phyloP scores from a whole-genome alignment of 2,113 vertebrate genomes.

The Ctenodactylus gundi region DNA sequence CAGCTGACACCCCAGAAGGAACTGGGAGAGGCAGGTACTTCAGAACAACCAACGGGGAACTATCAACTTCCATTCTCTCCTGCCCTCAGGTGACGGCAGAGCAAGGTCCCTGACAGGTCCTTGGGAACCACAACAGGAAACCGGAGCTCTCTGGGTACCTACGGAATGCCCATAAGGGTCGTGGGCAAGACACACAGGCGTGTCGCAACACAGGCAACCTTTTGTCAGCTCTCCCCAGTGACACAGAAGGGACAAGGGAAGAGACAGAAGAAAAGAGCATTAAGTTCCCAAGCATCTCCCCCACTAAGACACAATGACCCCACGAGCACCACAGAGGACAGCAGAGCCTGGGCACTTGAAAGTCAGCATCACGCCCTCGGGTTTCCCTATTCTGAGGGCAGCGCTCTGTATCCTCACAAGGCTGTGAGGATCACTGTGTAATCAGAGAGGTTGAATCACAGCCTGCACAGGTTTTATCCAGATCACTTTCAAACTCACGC shows the following conservation, averaged over 20 bases:
- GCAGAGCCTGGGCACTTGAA: background rate
- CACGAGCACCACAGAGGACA: background rate
- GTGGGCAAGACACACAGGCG: background rate
- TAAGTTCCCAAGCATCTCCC: background rate
- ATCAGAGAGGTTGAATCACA: too few relatives aligned
- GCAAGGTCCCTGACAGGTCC: background rate
- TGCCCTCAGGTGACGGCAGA: background rate
- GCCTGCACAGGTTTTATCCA: background rate
- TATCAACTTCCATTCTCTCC: background rate
- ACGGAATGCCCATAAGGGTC: background rate
- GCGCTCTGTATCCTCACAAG: accelerated
- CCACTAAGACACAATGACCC: conserved; percentile 21
- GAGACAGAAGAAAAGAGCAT: background rate
- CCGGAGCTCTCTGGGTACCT: background rate
- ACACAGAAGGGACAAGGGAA: background rate
- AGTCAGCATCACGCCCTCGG: background rate
- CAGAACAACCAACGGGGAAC: conserved; percentile 9
- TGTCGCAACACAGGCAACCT: background rate
- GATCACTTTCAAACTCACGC: too few relatives aligned
- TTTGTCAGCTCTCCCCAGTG: background rate
- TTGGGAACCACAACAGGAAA: background rate
- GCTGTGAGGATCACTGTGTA: background rate
- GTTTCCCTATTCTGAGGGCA: background rate
- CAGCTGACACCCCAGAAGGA: too few relatives aligned
- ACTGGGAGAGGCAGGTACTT: conserved; percentile 9